Conservation (phyloP, 2,113 vertebrate species). For the Solea senegalensis region DNA sequence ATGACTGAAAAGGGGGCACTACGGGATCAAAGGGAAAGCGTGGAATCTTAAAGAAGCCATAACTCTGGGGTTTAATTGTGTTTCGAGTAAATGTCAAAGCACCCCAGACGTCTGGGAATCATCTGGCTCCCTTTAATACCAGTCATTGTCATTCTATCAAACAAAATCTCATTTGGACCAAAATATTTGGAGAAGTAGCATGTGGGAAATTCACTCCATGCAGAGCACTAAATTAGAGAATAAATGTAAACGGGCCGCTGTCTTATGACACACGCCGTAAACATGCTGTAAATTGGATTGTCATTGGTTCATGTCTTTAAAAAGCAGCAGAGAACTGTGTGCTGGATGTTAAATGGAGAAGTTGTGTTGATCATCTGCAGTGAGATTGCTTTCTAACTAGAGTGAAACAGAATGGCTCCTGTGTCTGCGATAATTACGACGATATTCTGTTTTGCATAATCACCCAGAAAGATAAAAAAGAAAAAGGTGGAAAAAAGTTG, state of each 20-base stretch:
- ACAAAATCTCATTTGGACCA: constrained; percentile 79
- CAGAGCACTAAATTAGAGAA: constrained; percentile 73
- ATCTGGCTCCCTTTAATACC: constrained; percentile 74
- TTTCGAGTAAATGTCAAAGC: constrained; percentile 80
- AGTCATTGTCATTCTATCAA: constrained; percentile 79
- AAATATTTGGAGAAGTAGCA: constrained; percentile 77
- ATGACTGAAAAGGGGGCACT: constrained; percentile 58
- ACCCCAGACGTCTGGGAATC: constrained; percentile 77
- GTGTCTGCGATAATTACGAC: constrained; percentile 72
- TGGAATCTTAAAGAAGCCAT: constrained; percentile 72
- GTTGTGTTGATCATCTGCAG: constrained; percentile 50
- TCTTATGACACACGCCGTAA: constrained; percentile 70
- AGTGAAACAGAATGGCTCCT: constrained; percentile 59
- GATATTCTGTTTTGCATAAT: constrained; percentile 75
- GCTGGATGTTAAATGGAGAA: constrained; percentile 45
- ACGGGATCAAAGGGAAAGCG: constrained; percentile 68
- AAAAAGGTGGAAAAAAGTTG: constrained; percentile 35
- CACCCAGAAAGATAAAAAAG: constrained; percentile 67
- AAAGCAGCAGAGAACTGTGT: constrained; percentile 54
- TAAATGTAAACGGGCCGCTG: constrained; percentile 72
- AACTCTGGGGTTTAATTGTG: constrained; percentile 77
- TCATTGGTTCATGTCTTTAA: constrained; percentile 63
- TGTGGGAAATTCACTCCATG: constrained; percentile 62
- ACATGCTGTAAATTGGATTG: constrained; percentile 73
- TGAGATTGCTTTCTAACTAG: constrained; percentile 58